Conservation (phyloP, 2,113 vertebrate species). For the Melozone crissalis region DNA sequence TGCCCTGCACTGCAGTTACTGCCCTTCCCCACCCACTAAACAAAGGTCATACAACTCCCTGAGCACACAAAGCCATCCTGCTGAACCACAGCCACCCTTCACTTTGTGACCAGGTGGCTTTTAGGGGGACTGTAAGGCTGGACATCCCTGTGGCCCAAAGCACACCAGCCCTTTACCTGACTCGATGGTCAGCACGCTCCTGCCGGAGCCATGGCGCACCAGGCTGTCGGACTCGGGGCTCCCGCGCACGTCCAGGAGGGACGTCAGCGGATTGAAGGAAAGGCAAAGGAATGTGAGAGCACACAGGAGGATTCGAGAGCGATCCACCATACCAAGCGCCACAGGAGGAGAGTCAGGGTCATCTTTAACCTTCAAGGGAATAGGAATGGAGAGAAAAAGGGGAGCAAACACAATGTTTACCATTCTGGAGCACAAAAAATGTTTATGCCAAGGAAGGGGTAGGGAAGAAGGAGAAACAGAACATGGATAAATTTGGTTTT, state of each 20-base stretch:
- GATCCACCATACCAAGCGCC: conserved; percentile 94
- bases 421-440: background rate
- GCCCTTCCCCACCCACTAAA: background rate
- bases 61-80: background rate
- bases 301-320: conserved; percentile 95
- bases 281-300: conserved; percentile 94
- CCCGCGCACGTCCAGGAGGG: conserved; percentile 79
- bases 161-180: conserved; percentile 56
- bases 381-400: background rate
- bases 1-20: background rate
- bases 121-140: background rate
- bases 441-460: background rate
- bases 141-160: background rate
- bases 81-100: fast-evolving
- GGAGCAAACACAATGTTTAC: background rate
- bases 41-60: background rate
- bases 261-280: conserved; percentile 93
- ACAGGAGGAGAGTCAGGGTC: conserved; percentile 92
- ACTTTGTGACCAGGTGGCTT: background rate
- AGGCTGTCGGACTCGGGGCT: conserved; percentile 20
- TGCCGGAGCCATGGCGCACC: conserved; percentile 75
- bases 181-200: conserved; percentile 81
- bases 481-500: background rate
- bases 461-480: background rate
- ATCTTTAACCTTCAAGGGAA: conserved; percentile 86